phyloP scores from a whole-genome alignment of 2,888 invertebrate species.

The Epirrhoe tristata region DNA sequence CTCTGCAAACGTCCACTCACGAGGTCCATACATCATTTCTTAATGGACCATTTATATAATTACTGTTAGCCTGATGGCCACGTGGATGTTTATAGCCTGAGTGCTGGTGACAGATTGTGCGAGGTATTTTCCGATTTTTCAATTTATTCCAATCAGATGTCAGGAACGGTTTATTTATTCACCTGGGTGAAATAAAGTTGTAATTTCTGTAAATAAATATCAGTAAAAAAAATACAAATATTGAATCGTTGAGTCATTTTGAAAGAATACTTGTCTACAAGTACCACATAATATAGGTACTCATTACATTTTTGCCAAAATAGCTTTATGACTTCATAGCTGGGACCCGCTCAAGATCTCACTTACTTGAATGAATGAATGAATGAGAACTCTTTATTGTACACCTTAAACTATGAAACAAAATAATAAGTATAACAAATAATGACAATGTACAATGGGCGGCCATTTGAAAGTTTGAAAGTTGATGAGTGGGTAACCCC shows the following conservation, averaged over 20 bases:
- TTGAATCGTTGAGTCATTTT: background rate
- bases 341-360: no score
- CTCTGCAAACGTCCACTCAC: conserved; percentile 42
- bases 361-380: no score
- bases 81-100: conserved; percentile 28
- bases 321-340: no score
- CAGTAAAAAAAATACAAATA: background rate
- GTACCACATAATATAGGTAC: no score
- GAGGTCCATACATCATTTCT: conserved; percentile 43
- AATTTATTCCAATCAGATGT: conserved; percentile 19
- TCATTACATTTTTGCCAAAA: no score
- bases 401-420: no score
- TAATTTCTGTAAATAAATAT: background rate
- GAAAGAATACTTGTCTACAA: no score
- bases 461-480: no score
- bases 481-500: no score
- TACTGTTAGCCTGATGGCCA: conserved; percentile 45
- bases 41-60: conserved; percentile 48
- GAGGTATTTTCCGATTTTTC: conserved; percentile 18
- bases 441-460: no score
- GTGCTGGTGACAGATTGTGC: conserved; percentile 32
- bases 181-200: background rate
- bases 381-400: no score
- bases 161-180: conserved; percentile 7
- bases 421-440: no score